Evolutionary conservation across 2,797 vertebrate species (phyloP).

Genomic region (Argyrosomus regius): DNA sequence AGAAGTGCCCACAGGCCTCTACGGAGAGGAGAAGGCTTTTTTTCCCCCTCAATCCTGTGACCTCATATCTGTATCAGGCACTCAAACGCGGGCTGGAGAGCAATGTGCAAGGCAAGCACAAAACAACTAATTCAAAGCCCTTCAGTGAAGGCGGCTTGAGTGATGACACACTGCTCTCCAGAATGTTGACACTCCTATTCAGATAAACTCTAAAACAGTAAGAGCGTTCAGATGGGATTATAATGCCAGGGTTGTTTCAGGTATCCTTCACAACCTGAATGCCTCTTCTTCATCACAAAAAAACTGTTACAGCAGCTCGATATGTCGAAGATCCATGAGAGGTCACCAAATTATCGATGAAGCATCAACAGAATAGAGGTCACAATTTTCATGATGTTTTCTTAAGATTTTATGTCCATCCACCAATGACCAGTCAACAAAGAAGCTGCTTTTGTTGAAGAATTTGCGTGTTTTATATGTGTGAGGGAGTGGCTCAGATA

Average conservation of each 20-base stretch:
- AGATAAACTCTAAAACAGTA: conserved; percentile 53
- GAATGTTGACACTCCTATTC: conserved; percentile 37
- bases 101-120: conserved; percentile 64
- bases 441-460: not conserved
- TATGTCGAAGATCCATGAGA: not conserved
- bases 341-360: conserved; percentile 3
- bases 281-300: not conserved
- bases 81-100: conserved; percentile 39
- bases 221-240: conserved; percentile 41
- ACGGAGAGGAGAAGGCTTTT: conserved; percentile 37
- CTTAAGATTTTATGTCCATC: not conserved
- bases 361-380: not conserved
- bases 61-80: conserved; percentile 77
- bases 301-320: not conserved
- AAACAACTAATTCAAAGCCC: conserved; percentile 61
- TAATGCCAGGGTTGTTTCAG: conserved; percentile 19
- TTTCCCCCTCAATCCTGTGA: conserved; percentile 54
- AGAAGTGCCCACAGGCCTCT: conserved; percentile 53
- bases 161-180: conserved; percentile 56
- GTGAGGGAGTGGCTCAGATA: not conserved
- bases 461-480: not conserved
- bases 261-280: not conserved
- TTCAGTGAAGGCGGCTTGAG: conserved; percentile 54
- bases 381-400: not conserved
- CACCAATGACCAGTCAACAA: not conserved